Percentiles rank a stretch among this genome's conserved stretches.
phyloP scores from a whole-genome alignment of 2,113 vertebrate genomes.

The Thomomys bottae region DNA sequence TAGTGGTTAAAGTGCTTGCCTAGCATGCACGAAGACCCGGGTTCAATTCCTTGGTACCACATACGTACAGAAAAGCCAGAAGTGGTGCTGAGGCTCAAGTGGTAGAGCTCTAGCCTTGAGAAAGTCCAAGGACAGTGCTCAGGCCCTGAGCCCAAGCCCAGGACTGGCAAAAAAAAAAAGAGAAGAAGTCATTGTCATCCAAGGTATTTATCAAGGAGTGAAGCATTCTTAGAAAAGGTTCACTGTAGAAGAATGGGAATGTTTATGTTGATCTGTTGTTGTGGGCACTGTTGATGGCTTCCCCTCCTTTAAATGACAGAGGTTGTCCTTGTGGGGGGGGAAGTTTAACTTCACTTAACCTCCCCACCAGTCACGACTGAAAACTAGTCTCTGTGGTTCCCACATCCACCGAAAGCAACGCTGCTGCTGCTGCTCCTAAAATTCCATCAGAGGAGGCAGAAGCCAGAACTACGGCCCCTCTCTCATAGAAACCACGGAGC shows the following conservation, averaged over 20 bases:
- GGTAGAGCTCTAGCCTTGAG: too few relatives aligned
- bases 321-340: neutral
- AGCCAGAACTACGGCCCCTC: neutral
- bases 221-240: neutral
- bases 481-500: too few relatives aligned
- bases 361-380: neutral
- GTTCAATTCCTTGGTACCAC: too few relatives aligned
- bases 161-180: too few relatives aligned
- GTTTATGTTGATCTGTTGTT: neutral
- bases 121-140: too few relatives aligned
- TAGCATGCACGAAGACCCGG: too few relatives aligned
- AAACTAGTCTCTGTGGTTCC: neutral
- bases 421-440: neutral
- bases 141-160: too few relatives aligned
- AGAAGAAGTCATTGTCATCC: too few relatives aligned
- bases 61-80: too few relatives aligned
- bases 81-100: too few relatives aligned
- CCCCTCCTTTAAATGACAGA: neutral
- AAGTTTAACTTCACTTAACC: neutral
- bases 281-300: neutral
- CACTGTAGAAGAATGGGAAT: neutral
- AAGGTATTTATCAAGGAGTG: too few relatives aligned
- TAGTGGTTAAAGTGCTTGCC: too few relatives aligned
- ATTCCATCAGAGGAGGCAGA: neutral
- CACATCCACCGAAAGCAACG: neutral